Evolutionary conservation across 2,113 vertebrate genomes (phyloP).

Genomic region (Grammatotria lemairii): DNA sequence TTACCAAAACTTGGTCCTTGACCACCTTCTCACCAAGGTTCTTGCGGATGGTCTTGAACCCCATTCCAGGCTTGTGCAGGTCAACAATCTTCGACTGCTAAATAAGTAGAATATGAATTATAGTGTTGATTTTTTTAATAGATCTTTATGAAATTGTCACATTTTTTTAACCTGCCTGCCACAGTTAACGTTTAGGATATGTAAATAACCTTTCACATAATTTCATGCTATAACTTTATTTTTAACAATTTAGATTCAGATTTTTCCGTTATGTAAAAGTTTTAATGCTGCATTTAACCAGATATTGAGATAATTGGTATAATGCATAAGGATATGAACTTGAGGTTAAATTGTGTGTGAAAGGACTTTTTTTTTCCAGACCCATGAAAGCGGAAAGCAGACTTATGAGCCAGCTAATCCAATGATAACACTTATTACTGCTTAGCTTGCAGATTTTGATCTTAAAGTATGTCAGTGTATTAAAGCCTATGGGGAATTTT

Average conservation of each 20-base stretch:
- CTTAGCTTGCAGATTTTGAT: slow-evolving; percentile 32
- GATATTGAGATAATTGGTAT: slow-evolving; percentile 24
- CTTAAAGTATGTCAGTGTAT: slow-evolving; percentile 7
- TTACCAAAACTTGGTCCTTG: background rate
- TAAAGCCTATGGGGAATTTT: background rate
- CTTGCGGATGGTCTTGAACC: background rate
- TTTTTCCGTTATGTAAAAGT: background rate
- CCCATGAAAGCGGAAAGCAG: slow-evolving; percentile 36
- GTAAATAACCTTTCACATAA: background rate
- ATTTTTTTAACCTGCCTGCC: background rate
- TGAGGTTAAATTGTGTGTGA: slow-evolving; percentile 45
- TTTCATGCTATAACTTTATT: background rate
- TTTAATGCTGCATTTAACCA: slow-evolving; percentile 2
- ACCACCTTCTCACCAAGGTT: background rate
- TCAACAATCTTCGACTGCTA: background rate
- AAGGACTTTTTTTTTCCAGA: slow-evolving; percentile 45
- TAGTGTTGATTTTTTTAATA: background rate
- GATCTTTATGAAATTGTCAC: background rate
- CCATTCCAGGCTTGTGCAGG: background rate
- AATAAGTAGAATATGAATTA: background rate
- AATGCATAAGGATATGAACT: slow-evolving; percentile 45
- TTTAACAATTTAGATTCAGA: background rate
- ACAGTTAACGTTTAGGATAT: background rate
- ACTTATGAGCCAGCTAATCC: slow-evolving; percentile 53
- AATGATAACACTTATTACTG: slow-evolving; percentile 47